phyloP scores from a whole-genome alignment of 2,113 vertebrate genomes.

The Thalassarche chlororhynchos region DNA sequence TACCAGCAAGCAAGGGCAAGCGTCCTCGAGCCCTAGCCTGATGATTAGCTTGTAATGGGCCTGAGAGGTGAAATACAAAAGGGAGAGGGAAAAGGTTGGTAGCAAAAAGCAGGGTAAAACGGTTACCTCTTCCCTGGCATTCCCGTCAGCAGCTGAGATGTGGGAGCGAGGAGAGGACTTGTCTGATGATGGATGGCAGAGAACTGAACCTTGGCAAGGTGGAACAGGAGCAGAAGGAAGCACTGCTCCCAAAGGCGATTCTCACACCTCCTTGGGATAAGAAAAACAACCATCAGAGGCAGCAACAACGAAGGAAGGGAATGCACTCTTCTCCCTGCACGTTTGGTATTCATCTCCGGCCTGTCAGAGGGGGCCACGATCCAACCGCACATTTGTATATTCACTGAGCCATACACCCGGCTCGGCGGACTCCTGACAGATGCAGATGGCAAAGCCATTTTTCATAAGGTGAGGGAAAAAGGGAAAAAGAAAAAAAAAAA shows the following conservation, averaged over 20 bases:
- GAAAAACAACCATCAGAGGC: neutral
- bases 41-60: neutral
- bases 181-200: conserved; percentile 20
- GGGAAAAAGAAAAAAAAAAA: neutral
- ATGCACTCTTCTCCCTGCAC: neutral
- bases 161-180: neutral
- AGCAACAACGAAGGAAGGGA: neutral
- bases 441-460: conserved; percentile 74
- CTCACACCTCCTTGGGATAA: conserved; percentile 12
- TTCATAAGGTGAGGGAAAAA: conserved; percentile 55
- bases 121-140: neutral
- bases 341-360: conserved; percentile 53
- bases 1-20: neutral
- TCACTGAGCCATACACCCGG: conserved; percentile 59
- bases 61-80: neutral
- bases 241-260: neutral
- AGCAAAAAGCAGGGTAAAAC: neutral
- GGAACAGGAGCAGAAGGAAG: conserved; percentile 34
- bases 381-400: conserved; percentile 68
- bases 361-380: conserved; percentile 39
- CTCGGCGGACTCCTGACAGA: conserved; percentile 65
- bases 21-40: neutral
- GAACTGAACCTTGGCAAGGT: neutral
- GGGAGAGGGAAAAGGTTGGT: neutral
- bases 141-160: neutral